Evolutionary conservation across 2,888 invertebrate species (phyloP).

Genomic region (Eledone cirrhosa): DNA sequence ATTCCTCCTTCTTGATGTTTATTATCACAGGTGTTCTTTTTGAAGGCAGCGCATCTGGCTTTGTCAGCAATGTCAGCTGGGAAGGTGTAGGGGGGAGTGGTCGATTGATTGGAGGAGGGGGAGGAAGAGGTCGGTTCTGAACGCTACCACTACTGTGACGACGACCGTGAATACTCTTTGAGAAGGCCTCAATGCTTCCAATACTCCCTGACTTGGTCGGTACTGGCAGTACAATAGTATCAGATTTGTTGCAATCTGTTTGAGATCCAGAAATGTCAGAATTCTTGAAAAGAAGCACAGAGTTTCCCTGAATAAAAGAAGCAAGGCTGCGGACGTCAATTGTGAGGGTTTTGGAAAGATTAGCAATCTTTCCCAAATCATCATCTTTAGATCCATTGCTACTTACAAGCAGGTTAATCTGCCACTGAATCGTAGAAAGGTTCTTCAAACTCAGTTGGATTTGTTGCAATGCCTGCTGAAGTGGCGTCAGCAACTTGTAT

Average conservation of each 20-base stretch:
- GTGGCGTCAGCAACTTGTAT: constrained; percentile 53
- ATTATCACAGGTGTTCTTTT: constrained; percentile 24
- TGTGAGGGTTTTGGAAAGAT: constrained; percentile 84
- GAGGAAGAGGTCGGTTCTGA: constrained; percentile 73
- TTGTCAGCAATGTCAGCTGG: constrained; percentile 27
- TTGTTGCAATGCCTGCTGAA: constrained; percentile 53
- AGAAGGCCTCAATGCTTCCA: constrained; percentile 28
- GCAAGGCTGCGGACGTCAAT: constrained; percentile 89
- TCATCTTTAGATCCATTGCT: constrained; percentile 73
- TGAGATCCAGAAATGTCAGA: constrained; percentile 32
- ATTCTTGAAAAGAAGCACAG: constrained; percentile 57
- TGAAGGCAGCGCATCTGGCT: constrained; percentile 28
- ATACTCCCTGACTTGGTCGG: constrained; percentile 27
- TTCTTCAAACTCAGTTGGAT: constrained; percentile 49
- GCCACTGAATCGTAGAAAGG: constrained; percentile 58
- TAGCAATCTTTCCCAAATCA: constrained; percentile 87
- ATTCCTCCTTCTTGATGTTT: constrained; percentile 32
- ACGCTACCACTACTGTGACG: constrained; percentile 60
- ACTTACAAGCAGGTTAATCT: constrained; percentile 46
- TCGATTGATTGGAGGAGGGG: constrained; percentile 54
- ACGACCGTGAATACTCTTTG: constrained; percentile 31
- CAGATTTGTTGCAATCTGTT: constrained; percentile 38
- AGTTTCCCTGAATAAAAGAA: constrained; percentile 80
- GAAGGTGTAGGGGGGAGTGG: constrained; percentile 49
- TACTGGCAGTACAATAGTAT: not conserved